Evolutionary conservation across 2,797 vertebrate species (phyloP), one percentile per base, ranked within the genome.

Genomic region (Triplophysa yarkandensis): DNA sequence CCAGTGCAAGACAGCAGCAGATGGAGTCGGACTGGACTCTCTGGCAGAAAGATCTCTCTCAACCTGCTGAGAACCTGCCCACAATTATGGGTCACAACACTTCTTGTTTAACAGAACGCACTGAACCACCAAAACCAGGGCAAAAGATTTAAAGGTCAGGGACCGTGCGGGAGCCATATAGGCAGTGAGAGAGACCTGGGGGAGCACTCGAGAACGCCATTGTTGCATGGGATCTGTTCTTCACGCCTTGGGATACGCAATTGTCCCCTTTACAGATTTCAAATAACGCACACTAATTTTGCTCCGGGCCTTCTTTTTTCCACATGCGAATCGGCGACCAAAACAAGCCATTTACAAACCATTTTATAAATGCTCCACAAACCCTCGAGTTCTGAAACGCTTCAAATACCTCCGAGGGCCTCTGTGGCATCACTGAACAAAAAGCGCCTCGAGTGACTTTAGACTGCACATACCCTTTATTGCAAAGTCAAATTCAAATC

Each of bases 11-110:
- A 92, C 94, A 86, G 92, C 82, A 85, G 94, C 96, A 98, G 96
- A 98, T 96, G 95, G 96, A 96, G 90, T 86, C 87, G 82, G 92
- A 93, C 90, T 80, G 91, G 93, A 94, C 94, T 90, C 89, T 57
- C 7, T 80, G 79, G 91, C 91, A 90, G 89, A 92, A 91, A 92
- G 91, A 87, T 86, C 87, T 91, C 86, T 83, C 86, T 84, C 71
- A 92, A 93, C 92, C 95, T 94, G 94, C 94, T 92, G 90, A 86
- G 92, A 95, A 91, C 92, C 93, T 92, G 94, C 91, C 90, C 86
- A 82, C 92, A 90, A 93, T 94, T 89, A 95, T 80, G 93, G 95
- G 95, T 95, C 95, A 93, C 93, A 93, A 91, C 90, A 90, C 86
- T 89, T 85, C 93, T 92, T 94, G 94, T 95, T 94, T 93, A 94